phyloP scores from a whole-genome alignment of 2,797 vertebrate genomes.

The Labeo calbasu region DNA sequence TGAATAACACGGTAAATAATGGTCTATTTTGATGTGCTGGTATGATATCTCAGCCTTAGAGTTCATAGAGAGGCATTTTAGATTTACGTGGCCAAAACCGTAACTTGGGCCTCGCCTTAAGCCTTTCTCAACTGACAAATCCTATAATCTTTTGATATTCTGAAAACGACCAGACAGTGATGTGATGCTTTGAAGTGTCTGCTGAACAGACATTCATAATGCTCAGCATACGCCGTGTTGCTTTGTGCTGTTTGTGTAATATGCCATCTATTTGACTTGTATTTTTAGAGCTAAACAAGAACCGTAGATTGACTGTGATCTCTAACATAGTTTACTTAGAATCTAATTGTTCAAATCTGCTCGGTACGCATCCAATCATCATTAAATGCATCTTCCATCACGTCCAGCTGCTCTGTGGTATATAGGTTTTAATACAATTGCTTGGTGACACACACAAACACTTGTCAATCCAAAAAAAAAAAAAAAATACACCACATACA shows the following conservation, averaged over 20 bases:
- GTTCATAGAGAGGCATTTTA: not conserved
- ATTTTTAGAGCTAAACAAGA: conserved; percentile 26
- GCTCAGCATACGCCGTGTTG: not conserved
- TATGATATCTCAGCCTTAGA: not conserved
- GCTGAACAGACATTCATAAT: not conserved
- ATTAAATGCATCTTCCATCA: conserved; percentile 20
- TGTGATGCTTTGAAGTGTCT: not conserved
- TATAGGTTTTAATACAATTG: conserved; percentile 25
- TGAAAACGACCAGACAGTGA: not conserved
- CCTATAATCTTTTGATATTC: not conserved
- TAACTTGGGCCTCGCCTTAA: not conserved
- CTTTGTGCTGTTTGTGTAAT: not conserved
- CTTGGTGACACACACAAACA: conserved; percentile 22
- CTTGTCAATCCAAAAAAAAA: not conserved
- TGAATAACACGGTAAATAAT: not conserved
- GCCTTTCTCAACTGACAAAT: not conserved
- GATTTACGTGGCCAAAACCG: not conserved
- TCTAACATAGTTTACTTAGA: conserved; percentile 14
- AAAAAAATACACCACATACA: not conserved
- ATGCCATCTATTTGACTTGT: conserved; percentile 34
- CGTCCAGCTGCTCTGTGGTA: conserved; percentile 9
- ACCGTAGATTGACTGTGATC: conserved; percentile 22
- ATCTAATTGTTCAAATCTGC: not conserved
- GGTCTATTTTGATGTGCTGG: not conserved
- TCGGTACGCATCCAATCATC: conserved; percentile 13